Evolutionary conservation across 2,888 invertebrate genomes (phyloP), one percentile per base, ranked within the genome.

Genomic region (Chydorus sphaericus): DNA sequence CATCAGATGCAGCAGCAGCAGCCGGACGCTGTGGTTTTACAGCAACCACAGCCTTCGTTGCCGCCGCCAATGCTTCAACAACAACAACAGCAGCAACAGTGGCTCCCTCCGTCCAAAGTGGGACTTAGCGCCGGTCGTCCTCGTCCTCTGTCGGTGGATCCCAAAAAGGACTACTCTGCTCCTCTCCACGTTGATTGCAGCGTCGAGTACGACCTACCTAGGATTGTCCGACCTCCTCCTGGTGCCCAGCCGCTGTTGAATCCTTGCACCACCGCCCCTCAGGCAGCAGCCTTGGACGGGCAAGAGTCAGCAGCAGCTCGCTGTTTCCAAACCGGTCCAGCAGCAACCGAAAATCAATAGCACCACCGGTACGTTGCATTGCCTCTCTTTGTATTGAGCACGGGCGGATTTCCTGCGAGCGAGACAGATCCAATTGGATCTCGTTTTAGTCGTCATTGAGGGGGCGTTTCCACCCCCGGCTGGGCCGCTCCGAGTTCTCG

Each of bases 161-260:
- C 55, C 14, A 55, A 55, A 26, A 55, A 55, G 33, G 55, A 55
- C 49, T 55, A 55, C 36, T 48, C 48, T 7, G 55, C 48, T 20
- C 48, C 48, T 3, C 26, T 55, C 33, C 39, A 31, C 20, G 55
- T 55, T 20, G 55, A 55, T 36, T 55, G 55, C 49, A 55, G 55
- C 49, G 55, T 55, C 36, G 55, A 55, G 33, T 55, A 55, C 49
- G 55, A 55, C 26, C 49, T 55, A 36, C 55, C 55, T 7, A 7
- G 55, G 18, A 39, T 55, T 26, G 55, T 55, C 4, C 55, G 55
- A 31, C 55, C 55, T 10, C 55, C 55, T 33, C 55, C 55, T 30
- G 55, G 55, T 8, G 55, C 55, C 26, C 31, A 55, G 49, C 55
- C 55, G 23, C 49, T 55, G n/a, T 30, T 55, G 48, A 39, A 33